Base-by-base conservation (phyloP, 1,140 invertebrate genomes). In the Palaemon carinicauda region DNA sequence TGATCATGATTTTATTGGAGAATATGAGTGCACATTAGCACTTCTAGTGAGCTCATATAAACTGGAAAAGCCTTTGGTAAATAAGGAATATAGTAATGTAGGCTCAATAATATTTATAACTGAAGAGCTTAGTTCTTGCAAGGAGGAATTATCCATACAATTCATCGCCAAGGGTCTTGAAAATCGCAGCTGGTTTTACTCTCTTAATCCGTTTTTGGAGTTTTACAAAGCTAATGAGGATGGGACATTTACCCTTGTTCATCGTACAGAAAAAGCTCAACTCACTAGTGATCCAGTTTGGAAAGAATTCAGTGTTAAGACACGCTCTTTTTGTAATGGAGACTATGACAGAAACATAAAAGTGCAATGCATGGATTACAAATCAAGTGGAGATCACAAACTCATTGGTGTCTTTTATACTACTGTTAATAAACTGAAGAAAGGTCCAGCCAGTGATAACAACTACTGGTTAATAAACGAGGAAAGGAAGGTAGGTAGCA, bases 1-100 rank as follows among this genome's bases (percentile, higher is more conserved):
- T 31, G 92, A 93, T 87, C 93, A 94, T 91, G 93, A 94, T 89
- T 94, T 94, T 90, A 90, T 94, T 14, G 94, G 94, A n/a, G 91
- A 91, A 74, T 90, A 92, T 41, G 92, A 93, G 54, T 93, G 92
- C 87, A 93, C 92, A 75, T 90, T 94, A 71, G 93, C 92, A 74
- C 92, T 93, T 90, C 92, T 94, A 82, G 91, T 93, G 31, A 90
- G 91, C 27, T 89, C 90, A n/a, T 90, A 89, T 9, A 82, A 83
- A 89, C 88, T 91, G 15, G 90, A 91, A 80, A 89, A 91, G 21
- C 90, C 90, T 65, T 80, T 92, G 53, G 24, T 87, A 52, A 84
- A 90, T 80, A 84, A 89, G 75, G 89, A 90, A 52, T 88, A 91
- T 60, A 73, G 82, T 52, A 89, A 90, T 69, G 54, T 85, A 82